Percentiles rank a stretch among this genome's conserved stretches.
phyloP scores from a whole-genome alignment of 2,888 invertebrate genomes.

The Eupithecia insigniata region DNA sequence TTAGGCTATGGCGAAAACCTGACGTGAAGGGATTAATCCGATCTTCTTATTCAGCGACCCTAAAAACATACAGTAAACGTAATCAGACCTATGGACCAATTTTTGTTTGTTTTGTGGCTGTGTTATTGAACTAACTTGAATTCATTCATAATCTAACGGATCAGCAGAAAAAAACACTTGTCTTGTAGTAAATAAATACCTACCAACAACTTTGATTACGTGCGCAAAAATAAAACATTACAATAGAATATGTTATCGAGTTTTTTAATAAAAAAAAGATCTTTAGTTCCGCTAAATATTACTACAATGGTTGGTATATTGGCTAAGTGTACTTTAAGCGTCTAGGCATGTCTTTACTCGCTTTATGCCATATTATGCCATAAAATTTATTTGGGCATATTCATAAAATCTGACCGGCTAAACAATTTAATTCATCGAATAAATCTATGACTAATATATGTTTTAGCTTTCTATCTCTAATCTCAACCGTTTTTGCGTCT shows the following conservation, averaged over 20 bases:
- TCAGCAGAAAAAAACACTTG: not conserved
- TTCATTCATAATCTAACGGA: not conserved
- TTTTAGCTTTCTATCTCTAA: no score
- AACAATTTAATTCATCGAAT: not conserved
- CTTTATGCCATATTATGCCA: not conserved
- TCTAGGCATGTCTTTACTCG: not conserved
- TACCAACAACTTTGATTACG: not conserved
- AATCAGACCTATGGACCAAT: no score
- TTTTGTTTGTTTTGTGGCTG: no score
- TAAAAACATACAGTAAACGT: no score
- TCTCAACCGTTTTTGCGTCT: not conserved
- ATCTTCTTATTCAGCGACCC: no score
- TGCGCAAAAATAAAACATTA: not conserved
- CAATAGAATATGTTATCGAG: not conserved
- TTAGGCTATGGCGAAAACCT: no score
- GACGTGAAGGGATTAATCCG: no score
- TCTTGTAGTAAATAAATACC: not conserved
- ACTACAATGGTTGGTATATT: no score
- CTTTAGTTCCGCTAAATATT: no score
- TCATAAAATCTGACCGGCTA: not conserved
- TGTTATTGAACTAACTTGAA: not conserved
- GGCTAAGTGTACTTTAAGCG: not conserved
- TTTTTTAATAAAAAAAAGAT: not conserved
- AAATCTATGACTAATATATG: not conserved
- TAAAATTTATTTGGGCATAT: not conserved